Conservation (phyloP, 2,797 vertebrate species). For the Eulemur coronatus region DNA sequence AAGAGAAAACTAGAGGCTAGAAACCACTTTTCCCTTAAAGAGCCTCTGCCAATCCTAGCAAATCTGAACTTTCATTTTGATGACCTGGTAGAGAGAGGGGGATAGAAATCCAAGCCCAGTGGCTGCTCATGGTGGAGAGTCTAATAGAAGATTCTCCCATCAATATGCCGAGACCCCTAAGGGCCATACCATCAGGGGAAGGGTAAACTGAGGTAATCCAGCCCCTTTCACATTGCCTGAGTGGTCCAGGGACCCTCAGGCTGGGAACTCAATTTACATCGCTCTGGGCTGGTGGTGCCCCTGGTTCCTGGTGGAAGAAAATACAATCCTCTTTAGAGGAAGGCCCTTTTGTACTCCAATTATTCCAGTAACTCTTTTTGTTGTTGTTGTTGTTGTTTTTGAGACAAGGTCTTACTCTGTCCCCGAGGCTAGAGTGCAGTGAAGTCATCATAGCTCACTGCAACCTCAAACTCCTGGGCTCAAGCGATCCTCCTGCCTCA, state of each 20-base stretch:
- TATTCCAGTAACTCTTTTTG: background rate
- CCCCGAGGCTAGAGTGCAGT: background rate
- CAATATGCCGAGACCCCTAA: background rate
- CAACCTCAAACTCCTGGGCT: background rate
- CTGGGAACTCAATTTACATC: background rate
- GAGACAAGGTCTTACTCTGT: background rate
- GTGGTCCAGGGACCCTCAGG: background rate
- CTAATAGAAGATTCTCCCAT: background rate
- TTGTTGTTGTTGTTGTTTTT: background rate
- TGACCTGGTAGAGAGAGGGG: background rate
- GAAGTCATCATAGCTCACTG: background rate
- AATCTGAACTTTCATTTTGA: constrained; percentile 25
- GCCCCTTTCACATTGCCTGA: background rate
- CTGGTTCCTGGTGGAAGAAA: background rate
- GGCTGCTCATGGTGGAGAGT: background rate
- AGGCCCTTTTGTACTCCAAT: background rate
- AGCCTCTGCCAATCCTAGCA: background rate
- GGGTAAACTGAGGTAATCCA: background rate
- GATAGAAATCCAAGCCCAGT: background rate
- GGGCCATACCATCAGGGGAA: background rate
- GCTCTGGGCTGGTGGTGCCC: background rate
- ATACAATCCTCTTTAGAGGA: background rate
- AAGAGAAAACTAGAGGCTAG: constrained; percentile 1
- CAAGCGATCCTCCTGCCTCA: background rate
- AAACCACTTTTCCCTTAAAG: background rate